phyloP scores from a whole-genome alignment of 2,113 vertebrate species.

The Pluvianellus socialis region DNA sequence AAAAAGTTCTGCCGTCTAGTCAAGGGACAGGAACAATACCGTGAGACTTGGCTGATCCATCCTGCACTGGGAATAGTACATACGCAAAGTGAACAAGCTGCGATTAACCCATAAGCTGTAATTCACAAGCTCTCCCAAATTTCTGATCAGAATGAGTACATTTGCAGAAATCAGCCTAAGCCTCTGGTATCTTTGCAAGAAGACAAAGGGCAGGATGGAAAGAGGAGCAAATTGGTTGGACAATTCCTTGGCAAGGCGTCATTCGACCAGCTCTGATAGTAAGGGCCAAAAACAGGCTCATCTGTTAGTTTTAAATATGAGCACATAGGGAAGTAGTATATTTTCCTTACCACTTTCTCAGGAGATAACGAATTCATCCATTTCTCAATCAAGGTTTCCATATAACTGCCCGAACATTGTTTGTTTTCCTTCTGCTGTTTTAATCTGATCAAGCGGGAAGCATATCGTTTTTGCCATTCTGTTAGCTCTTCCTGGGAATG shows the following conservation, averaged over 20 bases:
- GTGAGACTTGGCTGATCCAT: background rate
- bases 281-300: background rate
- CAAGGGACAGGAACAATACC: background rate
- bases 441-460: slow-evolving; percentile 90
- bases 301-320: background rate
- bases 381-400: slow-evolving; percentile 97
- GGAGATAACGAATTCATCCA: slow-evolving; percentile 99
- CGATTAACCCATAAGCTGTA: background rate
- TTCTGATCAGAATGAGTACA: background rate
- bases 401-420: slow-evolving; percentile 94
- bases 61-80: background rate
- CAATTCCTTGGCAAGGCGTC: background rate
- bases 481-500: slow-evolving; percentile 97
- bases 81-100: background rate
- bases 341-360: slow-evolving; percentile 92
- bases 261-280: background rate
- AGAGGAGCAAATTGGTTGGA: background rate
- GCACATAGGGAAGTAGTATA: background rate
- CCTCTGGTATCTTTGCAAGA: background rate
- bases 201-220: background rate
- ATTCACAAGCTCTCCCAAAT: background rate
- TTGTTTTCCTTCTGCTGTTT: slow-evolving; percentile 97
- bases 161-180: background rate
- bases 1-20: background rate
- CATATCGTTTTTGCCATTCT: slow-evolving; percentile 97